Conservation (phyloP, 2,888 invertebrate species). For the Hirudinaria manillensis region DNA sequence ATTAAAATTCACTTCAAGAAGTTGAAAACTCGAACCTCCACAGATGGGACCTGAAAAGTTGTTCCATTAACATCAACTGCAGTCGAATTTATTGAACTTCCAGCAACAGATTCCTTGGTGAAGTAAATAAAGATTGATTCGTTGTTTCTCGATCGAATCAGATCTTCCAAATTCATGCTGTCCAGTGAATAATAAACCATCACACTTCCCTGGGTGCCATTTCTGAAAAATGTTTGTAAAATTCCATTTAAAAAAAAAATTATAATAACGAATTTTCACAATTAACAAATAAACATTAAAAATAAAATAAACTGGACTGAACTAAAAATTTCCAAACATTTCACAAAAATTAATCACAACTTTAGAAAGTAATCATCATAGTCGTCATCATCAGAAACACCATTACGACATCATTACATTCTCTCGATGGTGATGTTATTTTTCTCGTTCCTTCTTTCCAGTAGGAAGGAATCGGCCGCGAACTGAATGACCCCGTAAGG, state of each 20-base stretch:
- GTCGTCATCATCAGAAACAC: not conserved
- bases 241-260: not conserved
- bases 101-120: not conserved
- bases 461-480: constrained; percentile 12
- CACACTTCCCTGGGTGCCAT: constrained; percentile 47
- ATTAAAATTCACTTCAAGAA: not conserved
- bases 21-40: not conserved
- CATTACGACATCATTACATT: not conserved
- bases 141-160: not conserved
- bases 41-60: too few relatives aligned
- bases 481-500: constrained; percentile 50
- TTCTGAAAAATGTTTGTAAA: constrained; percentile 41
- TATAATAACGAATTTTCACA: too few relatives aligned
- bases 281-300: too few relatives aligned
- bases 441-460: not conserved
- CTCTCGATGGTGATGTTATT: not conserved
- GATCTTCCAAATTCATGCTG: not conserved
- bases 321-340: too few relatives aligned
- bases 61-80: too few relatives aligned
- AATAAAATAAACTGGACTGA: too few relatives aligned
- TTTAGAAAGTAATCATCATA: too few relatives aligned
- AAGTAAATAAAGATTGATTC: not conserved
- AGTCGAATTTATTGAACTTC: not conserved
- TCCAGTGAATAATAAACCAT: constrained; percentile 45
- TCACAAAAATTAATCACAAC: too few relatives aligned